Base-by-base conservation (phyloP, 2,888 invertebrate species). In the Sisyra terminalis region DNA sequence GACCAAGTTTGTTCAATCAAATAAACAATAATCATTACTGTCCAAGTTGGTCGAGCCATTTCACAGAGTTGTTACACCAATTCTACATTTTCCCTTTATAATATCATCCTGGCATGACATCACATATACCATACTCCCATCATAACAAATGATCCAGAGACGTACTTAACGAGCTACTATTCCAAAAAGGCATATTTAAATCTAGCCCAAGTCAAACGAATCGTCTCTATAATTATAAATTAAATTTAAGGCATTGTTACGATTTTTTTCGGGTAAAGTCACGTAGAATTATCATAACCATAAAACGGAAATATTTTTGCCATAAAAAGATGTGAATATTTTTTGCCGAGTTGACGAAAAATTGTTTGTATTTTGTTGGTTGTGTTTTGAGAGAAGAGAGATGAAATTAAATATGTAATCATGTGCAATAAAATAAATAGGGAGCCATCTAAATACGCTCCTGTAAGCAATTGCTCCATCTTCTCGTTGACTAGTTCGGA, bases 11-110 rank as follows among this genome's bases (percentile, higher is more conserved):
- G 53, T 50, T 53, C 56, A 55, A 57, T 57, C 57, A 55, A 57
- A 58, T 58, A 58, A 58, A 58, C 57, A 58, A 58, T 58, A 57
- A 58, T 58, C 58, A 57, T 58, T 57, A 57, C 56, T 55, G 57
- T 56, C 57, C 54, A 55, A 57, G 56, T 57, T 56, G 54, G 54
- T 54, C 53, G 53, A 57, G 56, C 55, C 55, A 55, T 57, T 57
- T 54, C 50, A 49, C 53, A 36, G 43, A 14, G 11, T 45, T 37
- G 35, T 16, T 24, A 29, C 34, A 31, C 13, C 36, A 29, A 17
- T 42, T 18, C 35, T 36, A 42, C 35, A 42, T 40, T 40, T 40
- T 31, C 40, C 30, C 31, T 24, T 38, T 38, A 17, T 30, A 35
- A 40, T 30, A 31, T 40, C 15, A 13, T 31, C 15, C 40, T 40